Conservation (phyloP, 2,797 vertebrate genomes). For the Pseudochirops cupreus region DNA sequence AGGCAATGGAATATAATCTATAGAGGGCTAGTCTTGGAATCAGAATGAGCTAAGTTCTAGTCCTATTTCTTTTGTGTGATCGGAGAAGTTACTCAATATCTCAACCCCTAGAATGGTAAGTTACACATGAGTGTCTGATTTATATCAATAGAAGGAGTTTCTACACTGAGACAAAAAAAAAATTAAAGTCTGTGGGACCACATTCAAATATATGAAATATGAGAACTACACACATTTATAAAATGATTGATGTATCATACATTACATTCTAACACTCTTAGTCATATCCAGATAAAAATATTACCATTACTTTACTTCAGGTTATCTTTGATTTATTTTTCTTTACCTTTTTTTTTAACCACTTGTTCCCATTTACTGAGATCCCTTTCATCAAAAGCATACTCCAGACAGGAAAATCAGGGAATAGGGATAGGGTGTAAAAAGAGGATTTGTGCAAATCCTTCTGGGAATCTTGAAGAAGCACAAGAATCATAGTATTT, state of each 20-base stretch:
- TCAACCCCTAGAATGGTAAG: not conserved
- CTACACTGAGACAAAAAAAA: not conserved
- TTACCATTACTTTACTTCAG: not conserved
- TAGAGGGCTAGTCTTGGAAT: not conserved
- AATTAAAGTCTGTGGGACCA: not conserved
- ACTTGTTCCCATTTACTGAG: not conserved
- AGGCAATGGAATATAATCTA: not conserved
- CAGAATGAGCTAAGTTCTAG: not conserved
- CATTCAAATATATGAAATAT: not conserved
- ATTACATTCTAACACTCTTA: not conserved
- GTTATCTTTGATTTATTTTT: not conserved
- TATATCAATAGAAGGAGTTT: not conserved
- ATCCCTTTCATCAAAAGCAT: conserved; percentile 18
- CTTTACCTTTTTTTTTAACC: not conserved
- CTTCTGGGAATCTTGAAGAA: not conserved
- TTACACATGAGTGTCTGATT: not conserved
- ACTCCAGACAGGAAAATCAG: not conserved
- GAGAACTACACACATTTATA: not conserved
- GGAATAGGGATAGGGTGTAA: not conserved
- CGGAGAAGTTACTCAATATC: not conserved
- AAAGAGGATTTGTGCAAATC: not conserved
- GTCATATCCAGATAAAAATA: not conserved
- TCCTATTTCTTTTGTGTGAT: not conserved
- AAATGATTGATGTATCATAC: not conserved
- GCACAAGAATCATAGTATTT: not conserved